Percentiles rank a stretch among this genome's conserved stretches.
These are phyloP conservation scores for Pardalotus punctatus DNA, from an alignment of 2,113 vertebrate genomes.

Conservation along the genomic window DNA sequence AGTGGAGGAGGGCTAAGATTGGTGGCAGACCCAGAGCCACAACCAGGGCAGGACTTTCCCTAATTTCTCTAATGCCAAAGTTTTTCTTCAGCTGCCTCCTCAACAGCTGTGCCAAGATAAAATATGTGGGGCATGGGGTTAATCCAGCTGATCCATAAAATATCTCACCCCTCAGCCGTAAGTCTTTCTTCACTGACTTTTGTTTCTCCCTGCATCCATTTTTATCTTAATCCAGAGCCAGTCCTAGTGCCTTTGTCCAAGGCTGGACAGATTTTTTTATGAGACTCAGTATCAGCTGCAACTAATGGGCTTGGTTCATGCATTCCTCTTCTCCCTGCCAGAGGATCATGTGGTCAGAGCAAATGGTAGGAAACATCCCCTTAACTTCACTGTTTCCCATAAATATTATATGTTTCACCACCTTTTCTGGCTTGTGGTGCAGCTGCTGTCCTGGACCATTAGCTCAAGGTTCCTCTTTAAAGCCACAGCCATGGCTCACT, in stretches of 20 bases:
- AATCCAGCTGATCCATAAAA: neutral
- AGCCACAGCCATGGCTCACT: neutral
- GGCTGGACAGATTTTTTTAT: neutral
- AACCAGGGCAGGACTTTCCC: fast-evolving
- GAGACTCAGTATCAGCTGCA: neutral
- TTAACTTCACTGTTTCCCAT: neutral
- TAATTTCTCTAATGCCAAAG: neutral
- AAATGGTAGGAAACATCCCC: neutral
- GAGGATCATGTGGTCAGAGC: neutral
- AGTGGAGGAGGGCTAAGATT: neutral
- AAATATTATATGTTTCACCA: neutral
- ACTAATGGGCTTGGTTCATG: neutral
- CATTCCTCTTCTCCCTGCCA: neutral
- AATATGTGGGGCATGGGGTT: neutral
- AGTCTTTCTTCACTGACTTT: neutral
- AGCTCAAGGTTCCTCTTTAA: neutral
- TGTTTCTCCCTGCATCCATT: neutral
- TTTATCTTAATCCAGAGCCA: neutral
- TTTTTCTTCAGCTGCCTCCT: neutral
- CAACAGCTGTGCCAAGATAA: neutral
- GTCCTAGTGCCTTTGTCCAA: neutral
- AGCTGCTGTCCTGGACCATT: neutral
- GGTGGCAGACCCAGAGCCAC: neutral
- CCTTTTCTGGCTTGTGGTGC: neutral
- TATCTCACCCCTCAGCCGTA: neutral